Evolutionary conservation across 2,113 vertebrate species (phyloP), one percentile per base, ranked within the genome.

Genomic region (Percina caprodes): DNA sequence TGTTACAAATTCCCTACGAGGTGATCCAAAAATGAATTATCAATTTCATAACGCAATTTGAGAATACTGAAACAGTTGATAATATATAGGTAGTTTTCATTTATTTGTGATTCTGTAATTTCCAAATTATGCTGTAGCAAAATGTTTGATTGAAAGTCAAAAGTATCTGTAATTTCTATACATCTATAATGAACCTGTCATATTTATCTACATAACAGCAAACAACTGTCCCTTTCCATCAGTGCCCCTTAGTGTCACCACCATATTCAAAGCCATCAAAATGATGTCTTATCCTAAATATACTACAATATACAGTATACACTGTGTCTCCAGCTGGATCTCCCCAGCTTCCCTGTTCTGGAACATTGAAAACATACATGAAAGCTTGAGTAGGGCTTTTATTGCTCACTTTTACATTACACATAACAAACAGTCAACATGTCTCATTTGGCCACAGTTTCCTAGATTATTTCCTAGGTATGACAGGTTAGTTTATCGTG

Each of bases 341-440:
- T 66, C 23, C 45, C 0, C 14, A 24, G 13, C 5, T 45, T 45
- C 6, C 4, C 26, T 14, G 6, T 58, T 21, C 5, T 23, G 16
- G 18, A 21, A 46, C 51, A 30, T 42, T 11, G 2, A 0, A 54
- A 8, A 6, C 52, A 42, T 9, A 46, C 8, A 24, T 78, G 69
- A 86, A 88, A 86, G 84, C 82, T 88, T 69, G 24, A 69, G 49
- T 48, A 26, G 23, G 30, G 21, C 16, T 73, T 91, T 92, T 90
- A 90, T 92, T 92, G 48, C 58, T 86, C 70, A 71, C 35, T 51
- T 80, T 86, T 55, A 88, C 65, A 76, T 86, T 68, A 85, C 35
- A 84, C 26, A 83, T 46, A 80, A 63, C 18, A 76, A 42, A 88
- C 73, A 83, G 80, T 83, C 76, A 74, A 65, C 65, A 73, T 7